Percentiles rank a stretch among this genome's conserved stretches.
Evolutionary conservation across 1,140 invertebrate genomes (phyloP).

Genomic region (Brachionus paranguensis): DNA sequence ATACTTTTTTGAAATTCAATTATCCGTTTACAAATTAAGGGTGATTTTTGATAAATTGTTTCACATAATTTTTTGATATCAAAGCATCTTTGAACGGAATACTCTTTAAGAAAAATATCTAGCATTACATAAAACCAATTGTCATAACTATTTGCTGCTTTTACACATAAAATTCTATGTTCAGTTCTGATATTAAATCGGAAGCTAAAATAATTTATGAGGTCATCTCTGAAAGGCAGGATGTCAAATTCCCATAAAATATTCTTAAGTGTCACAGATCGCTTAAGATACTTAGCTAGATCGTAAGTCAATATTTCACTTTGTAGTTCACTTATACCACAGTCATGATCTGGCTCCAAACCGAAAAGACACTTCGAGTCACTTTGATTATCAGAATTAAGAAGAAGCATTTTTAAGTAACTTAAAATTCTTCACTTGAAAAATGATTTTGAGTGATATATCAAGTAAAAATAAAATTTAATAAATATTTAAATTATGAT

Average conservation of each 20-base stretch:
- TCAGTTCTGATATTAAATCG: neutral
- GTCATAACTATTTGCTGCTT: neutral
- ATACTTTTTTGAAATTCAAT: neutral
- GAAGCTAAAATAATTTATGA: neutral
- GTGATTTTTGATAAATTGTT: neutral
- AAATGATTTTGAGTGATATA: too few species aligned
- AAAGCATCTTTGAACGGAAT: neutral
- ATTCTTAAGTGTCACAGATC: neutral
- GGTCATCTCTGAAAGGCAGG: neutral
- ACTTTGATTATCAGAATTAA: neutral
- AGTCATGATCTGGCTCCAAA: neutral
- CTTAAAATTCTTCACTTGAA: too few species aligned
- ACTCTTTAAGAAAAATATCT: neutral
- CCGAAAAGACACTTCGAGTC: neutral
- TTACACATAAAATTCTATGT: neutral
- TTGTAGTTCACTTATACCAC: neutral
- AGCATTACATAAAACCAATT: neutral
- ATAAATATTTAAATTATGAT: neutral
- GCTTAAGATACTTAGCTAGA: neutral
- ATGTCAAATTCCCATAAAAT: conserved; percentile 1
- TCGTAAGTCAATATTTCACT: neutral
- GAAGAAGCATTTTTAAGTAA: neutral
- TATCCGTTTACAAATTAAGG: neutral
- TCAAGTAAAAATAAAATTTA: too few species aligned
- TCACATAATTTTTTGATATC: neutral